A percentile compares a stretch with the other conserved stretches of the same genome.
phyloP scores from a whole-genome alignment of 2,113 vertebrate genomes.

The Chionomys nivalis region DNA sequence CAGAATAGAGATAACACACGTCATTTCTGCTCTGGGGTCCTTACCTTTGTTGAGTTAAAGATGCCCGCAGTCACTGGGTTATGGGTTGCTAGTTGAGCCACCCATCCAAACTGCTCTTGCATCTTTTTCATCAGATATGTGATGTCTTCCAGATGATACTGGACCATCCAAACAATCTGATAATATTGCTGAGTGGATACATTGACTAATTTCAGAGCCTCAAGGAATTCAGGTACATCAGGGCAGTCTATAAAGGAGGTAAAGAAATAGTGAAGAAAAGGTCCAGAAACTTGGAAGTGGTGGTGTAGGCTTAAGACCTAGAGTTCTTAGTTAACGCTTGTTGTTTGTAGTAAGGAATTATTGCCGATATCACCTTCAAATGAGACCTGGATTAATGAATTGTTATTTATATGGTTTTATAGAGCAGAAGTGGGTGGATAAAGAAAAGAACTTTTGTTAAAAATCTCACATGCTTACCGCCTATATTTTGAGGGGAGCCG shows the following conservation, averaged over 20 bases:
- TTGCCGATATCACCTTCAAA: neutral
- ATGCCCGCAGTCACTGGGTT: conserved; percentile 79
- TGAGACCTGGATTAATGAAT: neutral
- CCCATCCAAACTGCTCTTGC: conserved; percentile 92
- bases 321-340: neutral
- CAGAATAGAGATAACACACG: neutral
- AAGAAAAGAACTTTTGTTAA: too few relatives aligned
- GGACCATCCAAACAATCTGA: conserved; percentile 90
- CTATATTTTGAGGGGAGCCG: too few relatives aligned
- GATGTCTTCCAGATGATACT: conserved; percentile 91
- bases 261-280: conserved; percentile 10
- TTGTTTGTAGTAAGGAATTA: neutral
- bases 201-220: conserved; percentile 90
- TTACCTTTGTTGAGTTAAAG: conserved; percentile 90
- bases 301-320: neutral
- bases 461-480: too few relatives aligned
- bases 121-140: conserved; percentile 89
- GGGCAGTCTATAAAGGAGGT: conserved; percentile 89
- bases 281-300: neutral
- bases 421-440: too few relatives aligned
- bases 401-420: too few relatives aligned
- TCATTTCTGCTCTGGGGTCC: neutral
- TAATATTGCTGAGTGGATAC: conserved; percentile 90
- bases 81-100: conserved; percentile 87
- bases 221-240: conserved; percentile 87